These are phyloP conservation scores for Spodoptera littoralis DNA, from an alignment of 2,888 invertebrate genomes.

Conservation along the genomic window DNA sequence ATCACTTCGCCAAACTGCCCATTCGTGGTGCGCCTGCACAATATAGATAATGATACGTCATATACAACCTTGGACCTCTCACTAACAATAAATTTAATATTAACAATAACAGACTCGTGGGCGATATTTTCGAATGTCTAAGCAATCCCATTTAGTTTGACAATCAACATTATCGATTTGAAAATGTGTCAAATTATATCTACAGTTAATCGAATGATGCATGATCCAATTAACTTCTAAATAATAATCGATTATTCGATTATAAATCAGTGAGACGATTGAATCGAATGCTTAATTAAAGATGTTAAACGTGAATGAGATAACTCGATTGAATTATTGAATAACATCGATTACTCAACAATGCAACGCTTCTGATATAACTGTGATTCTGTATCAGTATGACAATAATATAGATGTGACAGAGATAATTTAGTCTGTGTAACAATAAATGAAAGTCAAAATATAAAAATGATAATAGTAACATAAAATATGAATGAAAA, in stretches of 20 bases:
- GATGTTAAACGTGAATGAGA: conserved; percentile 21
- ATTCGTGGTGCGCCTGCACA: conserved; percentile 68
- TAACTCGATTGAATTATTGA: conserved; percentile 29
- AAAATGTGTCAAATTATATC: neutral
- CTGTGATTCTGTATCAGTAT: conserved; percentile 5
- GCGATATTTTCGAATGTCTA: conserved; percentile 60
- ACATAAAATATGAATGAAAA: neutral
- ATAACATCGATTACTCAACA: conserved; percentile 31
- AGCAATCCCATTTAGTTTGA: conserved; percentile 60
- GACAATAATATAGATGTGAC: conserved; percentile 11
- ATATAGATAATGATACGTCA: conserved; percentile 72
- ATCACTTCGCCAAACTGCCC: conserved; percentile 75
- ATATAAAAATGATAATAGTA: neutral
- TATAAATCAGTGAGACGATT: neutral
- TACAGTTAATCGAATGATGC: conserved; percentile 1
- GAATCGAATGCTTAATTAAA: conserved; percentile 21
- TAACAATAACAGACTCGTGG: conserved; percentile 68
- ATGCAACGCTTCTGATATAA: conserved; percentile 18
- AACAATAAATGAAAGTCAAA: conserved; percentile 5
- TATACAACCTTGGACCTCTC: conserved; percentile 77
- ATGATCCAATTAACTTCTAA: conserved; percentile 6
- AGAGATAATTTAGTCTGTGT: conserved; percentile 1
- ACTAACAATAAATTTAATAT: conserved; percentile 73
- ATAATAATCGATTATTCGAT: conserved; percentile 1
- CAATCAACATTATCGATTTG: conserved; percentile 38